phyloP scores from a whole-genome alignment of 2,888 invertebrate genomes.

The Uropetala carovei region DNA sequence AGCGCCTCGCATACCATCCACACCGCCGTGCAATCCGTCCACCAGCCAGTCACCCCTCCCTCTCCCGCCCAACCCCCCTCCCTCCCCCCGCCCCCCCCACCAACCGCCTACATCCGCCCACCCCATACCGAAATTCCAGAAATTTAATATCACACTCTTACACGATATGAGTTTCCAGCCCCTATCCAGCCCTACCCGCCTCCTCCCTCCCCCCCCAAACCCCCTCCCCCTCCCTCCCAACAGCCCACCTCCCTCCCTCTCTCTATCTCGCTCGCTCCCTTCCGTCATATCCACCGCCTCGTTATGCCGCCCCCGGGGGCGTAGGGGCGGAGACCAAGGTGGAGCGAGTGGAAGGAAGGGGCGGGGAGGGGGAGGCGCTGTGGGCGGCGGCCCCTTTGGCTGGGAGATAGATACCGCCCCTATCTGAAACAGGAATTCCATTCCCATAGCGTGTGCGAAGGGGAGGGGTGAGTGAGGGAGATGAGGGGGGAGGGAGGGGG shows the following conservation, averaged over 20 bases:
- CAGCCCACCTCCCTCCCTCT: not conserved
- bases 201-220: slow-evolving; percentile 36
- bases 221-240: not conserved
- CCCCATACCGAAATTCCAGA: slow-evolving; percentile 64
- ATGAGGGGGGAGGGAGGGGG: not conserved
- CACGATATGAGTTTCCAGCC: slow-evolving; percentile 59
- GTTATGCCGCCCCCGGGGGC: slow-evolving; percentile 47
- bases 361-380: not conserved
- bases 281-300: slow-evolving; percentile 71
- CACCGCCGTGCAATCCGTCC: slow-evolving; percentile 47
- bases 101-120: not conserved
- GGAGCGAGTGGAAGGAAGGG: not conserved
- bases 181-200: slow-evolving; percentile 24
- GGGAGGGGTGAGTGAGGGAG: not conserved
- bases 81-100: not conserved
- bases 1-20: slow-evolving; percentile 38
- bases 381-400: slow-evolving; percentile 33
- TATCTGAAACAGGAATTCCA: slow-evolving; percentile 52
- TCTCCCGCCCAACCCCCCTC: not conserved
- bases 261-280: slow-evolving; percentile 75
- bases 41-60: slow-evolving; percentile 19
- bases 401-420: not conserved
- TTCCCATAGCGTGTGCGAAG: not conserved
- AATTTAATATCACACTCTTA: slow-evolving; percentile 66
- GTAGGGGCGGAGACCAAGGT: not conserved